Evolutionary conservation across 2,888 invertebrate genomes (phyloP).

Genomic region (Oconnorella tubifera): DNA sequence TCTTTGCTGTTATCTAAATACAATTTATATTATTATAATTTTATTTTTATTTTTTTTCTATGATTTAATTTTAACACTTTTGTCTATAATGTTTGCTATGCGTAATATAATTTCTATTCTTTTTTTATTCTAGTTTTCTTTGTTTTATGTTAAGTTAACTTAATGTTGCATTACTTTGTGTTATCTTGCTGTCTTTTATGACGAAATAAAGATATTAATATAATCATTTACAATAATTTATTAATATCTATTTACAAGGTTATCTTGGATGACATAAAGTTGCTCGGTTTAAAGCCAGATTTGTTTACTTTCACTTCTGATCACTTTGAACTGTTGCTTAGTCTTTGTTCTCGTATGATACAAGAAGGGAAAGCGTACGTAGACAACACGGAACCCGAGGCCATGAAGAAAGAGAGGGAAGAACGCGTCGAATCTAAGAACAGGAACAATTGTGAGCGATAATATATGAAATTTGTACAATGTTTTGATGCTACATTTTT

Average conservation of each 20-base stretch:
- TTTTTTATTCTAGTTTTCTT: too few relatives aligned
- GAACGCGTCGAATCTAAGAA: slow-evolving; percentile 79
- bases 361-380: slow-evolving; percentile 88
- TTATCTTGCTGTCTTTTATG: too few relatives aligned
- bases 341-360: slow-evolving; percentile 81
- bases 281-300: slow-evolving; percentile 89
- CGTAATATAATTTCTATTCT: too few relatives aligned
- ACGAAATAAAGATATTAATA: not conserved
- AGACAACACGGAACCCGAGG: slow-evolving; percentile 89
- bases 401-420: slow-evolving; percentile 92
- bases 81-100: too few relatives aligned
- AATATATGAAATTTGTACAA: too few relatives aligned
- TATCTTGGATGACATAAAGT: slow-evolving; percentile 85
- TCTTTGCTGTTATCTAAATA: too few relatives aligned
- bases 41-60: too few relatives aligned
- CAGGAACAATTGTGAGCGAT: slow-evolving; percentile 77
- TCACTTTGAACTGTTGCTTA: slow-evolving; percentile 87
- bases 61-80: too few relatives aligned
- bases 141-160: too few relatives aligned
- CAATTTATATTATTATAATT: too few relatives aligned
- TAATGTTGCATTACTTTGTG: too few relatives aligned
- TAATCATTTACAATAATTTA: too few relatives aligned
- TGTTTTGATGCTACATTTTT: not conserved
- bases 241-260: slow-evolving; percentile 60
- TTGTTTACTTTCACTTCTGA: slow-evolving; percentile 91